Evolutionary conservation across 2,113 vertebrate genomes (phyloP).

Genomic region (Fulmarus glacialis): DNA sequence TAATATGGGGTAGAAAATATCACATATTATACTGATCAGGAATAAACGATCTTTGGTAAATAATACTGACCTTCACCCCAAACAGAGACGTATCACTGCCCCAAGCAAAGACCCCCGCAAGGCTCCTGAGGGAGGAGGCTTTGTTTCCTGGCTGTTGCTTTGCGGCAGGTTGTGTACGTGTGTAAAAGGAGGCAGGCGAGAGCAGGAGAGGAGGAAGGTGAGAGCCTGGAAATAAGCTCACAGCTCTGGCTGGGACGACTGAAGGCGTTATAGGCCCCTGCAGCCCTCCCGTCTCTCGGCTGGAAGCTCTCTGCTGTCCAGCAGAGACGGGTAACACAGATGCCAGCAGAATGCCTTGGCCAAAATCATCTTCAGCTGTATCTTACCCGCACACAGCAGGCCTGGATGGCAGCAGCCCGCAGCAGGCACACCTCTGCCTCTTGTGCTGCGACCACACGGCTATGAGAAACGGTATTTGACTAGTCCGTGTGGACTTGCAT

Average conservation of each 20-base stretch:
- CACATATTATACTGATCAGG: background rate
- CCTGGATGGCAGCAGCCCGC: background rate
- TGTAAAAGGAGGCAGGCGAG: background rate
- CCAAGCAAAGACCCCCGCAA: background rate
- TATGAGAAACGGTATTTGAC: background rate
- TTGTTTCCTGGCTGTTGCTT: background rate
- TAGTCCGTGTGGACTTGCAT: background rate
- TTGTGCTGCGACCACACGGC: background rate
- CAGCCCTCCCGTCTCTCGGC: background rate
- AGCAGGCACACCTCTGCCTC: background rate
- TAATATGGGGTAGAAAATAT: background rate
- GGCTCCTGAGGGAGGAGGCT: background rate
- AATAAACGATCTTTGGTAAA: background rate
- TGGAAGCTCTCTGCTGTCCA: background rate
- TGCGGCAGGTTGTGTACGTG: accelerated
- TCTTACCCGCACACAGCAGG: background rate
- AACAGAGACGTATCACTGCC: background rate
- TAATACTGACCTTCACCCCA: background rate
- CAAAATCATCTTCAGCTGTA: background rate
- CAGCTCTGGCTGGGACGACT: background rate
- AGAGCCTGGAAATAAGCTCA: background rate
- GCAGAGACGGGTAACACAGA: background rate
- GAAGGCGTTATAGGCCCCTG: background rate
- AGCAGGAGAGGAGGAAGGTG: background rate
- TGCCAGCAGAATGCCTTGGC: background rate